These are phyloP conservation scores for Spodoptera exigua DNA, from an alignment of 2,888 invertebrate genomes.

Conservation along the genomic window DNA sequence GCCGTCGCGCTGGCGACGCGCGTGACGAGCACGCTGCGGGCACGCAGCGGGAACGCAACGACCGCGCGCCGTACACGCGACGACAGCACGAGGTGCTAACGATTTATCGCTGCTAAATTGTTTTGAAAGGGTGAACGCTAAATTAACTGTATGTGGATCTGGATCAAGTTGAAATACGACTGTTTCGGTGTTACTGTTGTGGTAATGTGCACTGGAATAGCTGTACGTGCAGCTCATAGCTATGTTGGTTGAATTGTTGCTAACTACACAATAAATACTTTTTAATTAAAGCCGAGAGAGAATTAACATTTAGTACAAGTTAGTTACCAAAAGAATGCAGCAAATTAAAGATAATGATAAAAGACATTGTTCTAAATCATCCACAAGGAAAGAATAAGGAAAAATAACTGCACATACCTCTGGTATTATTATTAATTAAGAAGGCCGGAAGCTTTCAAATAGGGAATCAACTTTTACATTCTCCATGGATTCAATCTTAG, in stretches of 20 bases:
- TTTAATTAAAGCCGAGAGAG: no score
- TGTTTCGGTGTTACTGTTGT: constrained; percentile 46
- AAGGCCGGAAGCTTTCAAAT: no score
- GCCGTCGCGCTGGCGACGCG: constrained; percentile 52
- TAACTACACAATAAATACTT: constrained; percentile 13
- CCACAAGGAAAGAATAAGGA: no score
- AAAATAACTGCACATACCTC: no score
- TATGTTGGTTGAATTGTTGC: constrained; percentile 11
- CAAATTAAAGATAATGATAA: no score
- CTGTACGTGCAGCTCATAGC: background rate
- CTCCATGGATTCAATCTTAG: no score
- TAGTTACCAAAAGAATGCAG: no score
- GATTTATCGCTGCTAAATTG: constrained; percentile 79
- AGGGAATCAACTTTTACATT: no score
- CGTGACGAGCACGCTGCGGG: constrained; percentile 48
- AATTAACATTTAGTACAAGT: no score
- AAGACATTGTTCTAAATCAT: no score
- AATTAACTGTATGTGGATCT: constrained; percentile 59
- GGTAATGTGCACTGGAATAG: constrained; percentile 35
- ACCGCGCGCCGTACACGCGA: constrained; percentile 64
- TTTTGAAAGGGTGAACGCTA: constrained; percentile 80
- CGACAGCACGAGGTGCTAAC: constrained; percentile 74
- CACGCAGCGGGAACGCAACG: constrained; percentile 59
- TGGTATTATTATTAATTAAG: no score
- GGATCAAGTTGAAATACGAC: constrained; percentile 56